Evolutionary conservation across 2,888 invertebrate species (phyloP), one percentile per base, ranked within the genome.

Genomic region (Cerastis rubricosa): DNA sequence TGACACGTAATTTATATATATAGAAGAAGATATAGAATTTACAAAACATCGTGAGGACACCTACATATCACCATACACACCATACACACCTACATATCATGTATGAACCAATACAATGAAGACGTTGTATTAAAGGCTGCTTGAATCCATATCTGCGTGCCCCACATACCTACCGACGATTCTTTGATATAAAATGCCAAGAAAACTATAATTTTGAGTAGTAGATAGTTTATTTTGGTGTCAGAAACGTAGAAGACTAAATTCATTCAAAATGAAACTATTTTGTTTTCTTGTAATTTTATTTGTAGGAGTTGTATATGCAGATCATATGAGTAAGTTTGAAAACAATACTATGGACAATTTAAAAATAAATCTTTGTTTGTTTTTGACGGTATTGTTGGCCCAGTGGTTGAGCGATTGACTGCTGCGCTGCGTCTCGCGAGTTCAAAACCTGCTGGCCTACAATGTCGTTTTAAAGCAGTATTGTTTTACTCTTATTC

Each of bases 251-350:
- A 25, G 7, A 75, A 63, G 7, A n/a, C n/a, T 12, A 43, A 22
- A 2, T 4, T 12, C 11, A 74, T 43, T n/a, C 12, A 75, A n/a
- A 25, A 76, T 76, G 76, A 76, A 76, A 76, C 17, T 76, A 65
- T 14, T 59, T 19, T 57, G 11, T 76, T 65, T 57, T n/a, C 25
- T 76, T 29, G 4, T 76, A 29, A 29, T 65, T 59, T 63, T 19
- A 11, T 14, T 29, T 40, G 47, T 29, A 14, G 57, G 57, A 17
- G 40, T 47, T 40, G 57, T 59, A n/a, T 57, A 65, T 14, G 76
- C 65, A 14, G 0, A 45, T 3, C 6, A 40, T 6, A 35, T 57
- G 22, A 5, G 76, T 76, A 29, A 76, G 76, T 76, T 35, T 61
- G 9, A 35, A 35, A 61, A 35, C 19, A 61, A 19, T 59, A 59